Percentiles rank a stretch among this genome's conserved stretches.
Evolutionary conservation across 2,113 vertebrate species (phyloP).

Genomic region (Hydrolagus affinis): DNA sequence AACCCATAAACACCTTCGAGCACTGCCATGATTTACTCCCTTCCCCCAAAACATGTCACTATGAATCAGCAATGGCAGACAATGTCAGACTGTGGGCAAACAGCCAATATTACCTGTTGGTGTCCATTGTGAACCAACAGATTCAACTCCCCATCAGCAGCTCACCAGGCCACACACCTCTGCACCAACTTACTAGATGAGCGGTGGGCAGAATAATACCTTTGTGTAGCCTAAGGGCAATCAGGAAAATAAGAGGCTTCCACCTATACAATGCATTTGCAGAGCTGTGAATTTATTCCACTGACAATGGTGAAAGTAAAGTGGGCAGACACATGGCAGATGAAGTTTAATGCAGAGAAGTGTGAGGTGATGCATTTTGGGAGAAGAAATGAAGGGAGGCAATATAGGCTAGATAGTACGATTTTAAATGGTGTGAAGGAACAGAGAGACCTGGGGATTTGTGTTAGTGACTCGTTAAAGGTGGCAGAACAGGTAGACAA

Average conservation of each 20-base stretch:
- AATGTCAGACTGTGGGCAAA: not conserved
- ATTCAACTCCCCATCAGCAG: not conserved
- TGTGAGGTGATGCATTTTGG: too few relatives aligned
- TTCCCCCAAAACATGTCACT: not conserved
- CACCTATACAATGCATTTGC: not conserved
- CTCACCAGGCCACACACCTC: not conserved
- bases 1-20: too few relatives aligned
- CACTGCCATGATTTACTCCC: not conserved
- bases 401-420: too few relatives aligned
- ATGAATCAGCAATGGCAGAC: not conserved
- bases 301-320: constrained; percentile 29
- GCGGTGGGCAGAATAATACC: not conserved
- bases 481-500: too few relatives aligned
- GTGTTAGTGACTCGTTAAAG: too few relatives aligned
- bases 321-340: too few relatives aligned
- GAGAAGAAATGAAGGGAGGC: too few relatives aligned
- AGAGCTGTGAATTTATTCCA: constrained; percentile 31
- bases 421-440: too few relatives aligned
- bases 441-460: too few relatives aligned
- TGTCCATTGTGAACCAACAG: not conserved
- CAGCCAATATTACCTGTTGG: not conserved
- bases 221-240: not conserved
- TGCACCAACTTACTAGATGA: not conserved
- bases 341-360: too few relatives aligned
- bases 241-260: not conserved